Conservation (phyloP, 2,113 vertebrate genomes). For the Cairina moschata region DNA sequence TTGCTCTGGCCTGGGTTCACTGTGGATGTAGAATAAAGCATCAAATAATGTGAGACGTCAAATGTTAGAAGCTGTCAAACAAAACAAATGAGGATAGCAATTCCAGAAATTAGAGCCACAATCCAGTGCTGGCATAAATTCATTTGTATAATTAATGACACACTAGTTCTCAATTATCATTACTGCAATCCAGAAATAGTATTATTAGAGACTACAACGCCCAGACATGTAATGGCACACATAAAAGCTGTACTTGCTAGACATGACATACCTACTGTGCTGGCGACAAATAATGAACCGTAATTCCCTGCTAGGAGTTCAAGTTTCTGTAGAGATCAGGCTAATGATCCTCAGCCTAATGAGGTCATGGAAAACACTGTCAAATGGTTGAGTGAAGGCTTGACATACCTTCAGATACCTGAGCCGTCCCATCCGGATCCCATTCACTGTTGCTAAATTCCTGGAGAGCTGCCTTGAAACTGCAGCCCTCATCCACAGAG, state of each 20-base stretch:
- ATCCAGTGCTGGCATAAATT: conserved; percentile 12
- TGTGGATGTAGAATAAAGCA: background rate
- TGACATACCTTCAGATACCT: conserved; percentile 53
- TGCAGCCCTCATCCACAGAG: background rate
- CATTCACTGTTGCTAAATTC: background rate
- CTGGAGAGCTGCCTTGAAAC: conserved; percentile 2
- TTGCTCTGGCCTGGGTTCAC: background rate
- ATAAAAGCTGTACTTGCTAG: background rate
- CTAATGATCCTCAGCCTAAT: background rate
- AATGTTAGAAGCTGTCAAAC: conserved; percentile 28
- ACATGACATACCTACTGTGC: conserved; percentile 62
- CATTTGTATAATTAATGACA: conserved; percentile 65
- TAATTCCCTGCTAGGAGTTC: conserved; percentile 14
- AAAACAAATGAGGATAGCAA: conserved; percentile 45
- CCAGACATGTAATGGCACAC: conserved; percentile 22
- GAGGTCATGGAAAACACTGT: conserved; percentile 49
- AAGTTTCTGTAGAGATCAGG: conserved; percentile 13
- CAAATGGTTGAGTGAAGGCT: conserved; percentile 6
- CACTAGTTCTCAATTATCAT: conserved; percentile 47
- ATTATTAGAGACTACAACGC: background rate
- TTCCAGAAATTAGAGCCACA: conserved; percentile 42
- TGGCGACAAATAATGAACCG: background rate
- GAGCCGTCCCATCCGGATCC: background rate
- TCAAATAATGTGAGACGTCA: background rate
- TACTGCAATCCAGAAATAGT: conserved; percentile 47